These are phyloP conservation scores for Rotaria magnacalcarata DNA, from an alignment of 2,888 invertebrate species.

Conservation along the genomic window DNA sequence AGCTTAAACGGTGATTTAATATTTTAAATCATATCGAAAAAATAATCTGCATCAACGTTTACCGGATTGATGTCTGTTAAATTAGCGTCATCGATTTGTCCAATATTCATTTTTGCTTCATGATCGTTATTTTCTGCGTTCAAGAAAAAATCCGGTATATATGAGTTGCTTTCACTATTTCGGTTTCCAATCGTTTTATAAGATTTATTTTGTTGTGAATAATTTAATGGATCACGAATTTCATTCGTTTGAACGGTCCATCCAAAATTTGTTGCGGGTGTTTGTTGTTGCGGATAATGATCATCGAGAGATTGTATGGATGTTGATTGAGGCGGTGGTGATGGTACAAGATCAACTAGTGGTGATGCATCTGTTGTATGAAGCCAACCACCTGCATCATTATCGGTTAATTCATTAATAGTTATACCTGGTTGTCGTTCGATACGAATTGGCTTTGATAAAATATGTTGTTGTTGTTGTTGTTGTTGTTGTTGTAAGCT, in stretches of 20 bases:
- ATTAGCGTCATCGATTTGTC: neutral
- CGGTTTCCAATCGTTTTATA: neutral
- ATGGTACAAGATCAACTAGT: conserved; percentile 25
- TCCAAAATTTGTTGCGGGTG: neutral
- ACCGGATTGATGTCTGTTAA: conserved; percentile 22
- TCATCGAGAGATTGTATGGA: neutral
- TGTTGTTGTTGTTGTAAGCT: neutral
- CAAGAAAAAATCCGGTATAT: neutral
- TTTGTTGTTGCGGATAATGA: neutral
- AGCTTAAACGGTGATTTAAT: neutral
- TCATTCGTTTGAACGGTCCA: neutral
- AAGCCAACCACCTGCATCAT: neutral
- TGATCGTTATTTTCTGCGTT: neutral
- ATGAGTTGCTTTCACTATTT: neutral
- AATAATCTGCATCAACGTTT: conserved; percentile 18
- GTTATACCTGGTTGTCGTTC: conserved; percentile 1
- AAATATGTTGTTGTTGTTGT: neutral
- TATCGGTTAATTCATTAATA: conserved; percentile 14
- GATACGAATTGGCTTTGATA: neutral
- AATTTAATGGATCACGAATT: neutral
- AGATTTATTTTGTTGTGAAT: neutral
- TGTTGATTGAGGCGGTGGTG: neutral
- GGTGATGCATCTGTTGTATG: conserved; percentile 2
- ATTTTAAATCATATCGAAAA: neutral
- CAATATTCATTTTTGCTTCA: neutral